A percentile compares a stretch with the other conserved stretches of the same genome.
Evolutionary conservation across 1,140 invertebrate species (phyloP).

Genomic region (Anthonomus grandis): DNA sequence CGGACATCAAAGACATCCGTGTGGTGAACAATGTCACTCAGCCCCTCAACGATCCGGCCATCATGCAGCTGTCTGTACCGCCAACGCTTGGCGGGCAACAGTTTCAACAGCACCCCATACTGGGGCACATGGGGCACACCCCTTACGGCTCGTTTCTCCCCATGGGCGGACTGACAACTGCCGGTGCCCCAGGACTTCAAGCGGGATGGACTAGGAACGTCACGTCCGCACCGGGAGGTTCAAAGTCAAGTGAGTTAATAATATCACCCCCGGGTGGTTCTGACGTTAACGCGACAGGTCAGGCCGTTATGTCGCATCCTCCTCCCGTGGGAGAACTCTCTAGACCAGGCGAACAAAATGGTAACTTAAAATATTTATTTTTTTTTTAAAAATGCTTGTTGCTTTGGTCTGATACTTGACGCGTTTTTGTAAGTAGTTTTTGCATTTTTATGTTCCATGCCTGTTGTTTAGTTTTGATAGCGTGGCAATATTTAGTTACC

Average conservation of each 20-base stretch:
- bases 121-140: constrained; percentile 53
- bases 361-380: constrained; percentile 45
- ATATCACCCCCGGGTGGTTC: constrained; percentile 52
- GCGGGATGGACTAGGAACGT: constrained; percentile 38
- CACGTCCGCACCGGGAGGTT: constrained; percentile 58
- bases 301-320: constrained; percentile 37
- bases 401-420: constrained; percentile 12
- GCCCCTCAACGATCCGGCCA: constrained; percentile 88
- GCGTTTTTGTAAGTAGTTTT: neutral
- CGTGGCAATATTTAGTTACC: too few relatives aligned
- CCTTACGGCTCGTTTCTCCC: constrained; percentile 50
- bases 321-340: constrained; percentile 34
- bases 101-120: constrained; percentile 56
- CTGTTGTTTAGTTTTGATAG: too few relatives aligned
- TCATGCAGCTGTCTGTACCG: constrained; percentile 83
- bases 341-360: constrained; percentile 48
- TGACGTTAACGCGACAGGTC: constrained; percentile 32
- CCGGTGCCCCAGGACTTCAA: constrained; percentile 13
- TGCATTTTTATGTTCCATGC: too few relatives aligned
- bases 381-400: too few relatives aligned
- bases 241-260: constrained; percentile 73
- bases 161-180: constrained; percentile 51
- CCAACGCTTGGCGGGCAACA: constrained; percentile 55
- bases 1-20: constrained; percentile 98
- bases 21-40: constrained; percentile 79